Conservation (phyloP, 2,888 invertebrate genomes). For the Eucera pruinosa region DNA sequence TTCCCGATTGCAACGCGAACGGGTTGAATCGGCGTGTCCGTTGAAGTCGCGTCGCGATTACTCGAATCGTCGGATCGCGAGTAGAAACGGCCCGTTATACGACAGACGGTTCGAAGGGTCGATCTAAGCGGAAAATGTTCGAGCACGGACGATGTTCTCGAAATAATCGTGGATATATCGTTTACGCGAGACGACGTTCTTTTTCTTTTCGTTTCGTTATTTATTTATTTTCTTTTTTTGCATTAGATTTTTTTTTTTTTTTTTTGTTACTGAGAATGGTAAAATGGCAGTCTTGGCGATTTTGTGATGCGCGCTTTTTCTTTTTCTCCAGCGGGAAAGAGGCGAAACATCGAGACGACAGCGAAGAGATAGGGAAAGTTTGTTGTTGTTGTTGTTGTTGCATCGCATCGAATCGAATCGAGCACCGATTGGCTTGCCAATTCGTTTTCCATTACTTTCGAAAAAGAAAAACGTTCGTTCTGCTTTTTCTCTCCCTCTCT, state of each 20-base stretch:
- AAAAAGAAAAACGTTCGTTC: no score
- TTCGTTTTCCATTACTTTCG: constrained; percentile 46
- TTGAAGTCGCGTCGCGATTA: background rate
- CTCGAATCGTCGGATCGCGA: constrained; percentile 13
- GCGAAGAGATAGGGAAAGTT: constrained; percentile 54
- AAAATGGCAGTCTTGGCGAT: constrained; percentile 67
- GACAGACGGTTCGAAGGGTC: constrained; percentile 29
- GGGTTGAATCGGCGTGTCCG: background rate
- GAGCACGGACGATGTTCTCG: constrained; percentile 46
- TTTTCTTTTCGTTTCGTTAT: constrained; percentile 14
- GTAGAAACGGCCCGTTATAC: constrained; percentile 26
- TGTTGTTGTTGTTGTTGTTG: no score
- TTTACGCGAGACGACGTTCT: constrained; percentile 45
- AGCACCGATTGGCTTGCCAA: constrained; percentile 52
- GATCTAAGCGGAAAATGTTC: constrained; percentile 39
- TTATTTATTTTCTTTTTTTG: constrained; percentile 27
- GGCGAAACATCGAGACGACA: constrained; percentile 54
- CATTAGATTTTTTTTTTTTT: constrained; percentile 14
- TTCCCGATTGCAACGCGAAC: no score
- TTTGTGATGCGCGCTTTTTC: constrained; percentile 55
- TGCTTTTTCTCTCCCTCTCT: constrained; percentile 38
- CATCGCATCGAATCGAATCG: constrained; percentile 27
- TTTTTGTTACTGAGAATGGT: constrained; percentile 52
- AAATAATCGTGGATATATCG: constrained; percentile 30
- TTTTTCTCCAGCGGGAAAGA: constrained; percentile 43